These are phyloP conservation scores for Lymantria monacha DNA, from an alignment of 2,888 invertebrate species.

Conservation along the genomic window DNA sequence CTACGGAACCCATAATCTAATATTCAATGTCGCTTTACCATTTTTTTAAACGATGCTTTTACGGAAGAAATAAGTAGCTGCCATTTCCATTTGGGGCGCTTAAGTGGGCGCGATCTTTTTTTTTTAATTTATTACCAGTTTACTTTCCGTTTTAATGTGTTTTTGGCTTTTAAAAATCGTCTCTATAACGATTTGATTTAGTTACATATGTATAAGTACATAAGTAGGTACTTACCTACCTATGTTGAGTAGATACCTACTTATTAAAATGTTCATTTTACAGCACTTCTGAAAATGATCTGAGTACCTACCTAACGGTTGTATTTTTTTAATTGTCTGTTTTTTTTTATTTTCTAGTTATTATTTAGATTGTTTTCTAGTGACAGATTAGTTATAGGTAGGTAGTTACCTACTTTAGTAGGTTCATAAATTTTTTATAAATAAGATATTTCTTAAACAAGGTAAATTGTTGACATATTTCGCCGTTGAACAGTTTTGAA, in stretches of 20 bases:
- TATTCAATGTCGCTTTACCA: conserved; percentile 45
- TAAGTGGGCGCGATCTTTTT: conserved; percentile 58
- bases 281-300: no score
- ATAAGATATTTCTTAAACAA: no score
- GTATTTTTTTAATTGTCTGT: no score
- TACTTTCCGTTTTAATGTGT: conserved; percentile 53
- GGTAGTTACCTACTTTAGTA: no score
- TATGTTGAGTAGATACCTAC: not conserved
- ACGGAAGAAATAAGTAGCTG: conserved; percentile 63
- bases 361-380: no score
- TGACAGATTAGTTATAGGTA: no score
- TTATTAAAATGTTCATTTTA: not conserved
- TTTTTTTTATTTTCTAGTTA: no score
- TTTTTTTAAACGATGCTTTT: conserved; percentile 66
- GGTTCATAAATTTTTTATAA: no score
- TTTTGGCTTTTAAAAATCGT: conserved; percentile 58
- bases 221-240: not conserved
- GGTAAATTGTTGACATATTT: no score
- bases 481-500: no score
- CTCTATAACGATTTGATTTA: conserved; percentile 34
- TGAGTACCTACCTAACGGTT: no score
- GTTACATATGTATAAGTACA: conserved; percentile 24
- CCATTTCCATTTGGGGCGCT: conserved; percentile 67
- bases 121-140: conserved; percentile 57
- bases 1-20: conserved; percentile 25